A percentile compares a stretch with the other conserved stretches of the same genome.
These are phyloP conservation scores for Dufourea novaeangliae DNA, from an alignment of 1,140 invertebrate genomes.

Conservation along the genomic window DNA sequence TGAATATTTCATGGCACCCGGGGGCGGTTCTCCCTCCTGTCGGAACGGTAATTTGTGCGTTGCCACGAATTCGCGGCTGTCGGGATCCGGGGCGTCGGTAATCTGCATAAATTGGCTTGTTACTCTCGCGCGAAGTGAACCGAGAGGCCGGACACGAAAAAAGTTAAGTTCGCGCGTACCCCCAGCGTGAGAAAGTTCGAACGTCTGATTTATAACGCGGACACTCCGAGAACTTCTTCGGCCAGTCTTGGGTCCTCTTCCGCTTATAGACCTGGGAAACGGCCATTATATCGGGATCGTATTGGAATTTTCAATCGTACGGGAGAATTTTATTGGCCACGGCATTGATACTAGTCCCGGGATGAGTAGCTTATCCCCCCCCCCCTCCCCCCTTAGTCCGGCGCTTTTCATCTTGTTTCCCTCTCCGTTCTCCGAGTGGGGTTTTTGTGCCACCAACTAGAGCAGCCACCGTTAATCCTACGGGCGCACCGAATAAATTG, in stretches of 20 bases:
- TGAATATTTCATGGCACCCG: conserved; percentile 65
- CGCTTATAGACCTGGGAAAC: conserved; percentile 13
- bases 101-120: conserved; percentile 67
- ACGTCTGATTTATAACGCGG: conserved; percentile 42
- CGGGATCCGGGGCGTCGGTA: conserved; percentile 48
- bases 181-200: conserved; percentile 4
- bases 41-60: conserved; percentile 61
- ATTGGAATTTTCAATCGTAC: conserved; percentile 42
- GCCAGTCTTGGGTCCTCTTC: conserved; percentile 47
- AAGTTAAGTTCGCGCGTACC: neutral
- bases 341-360: conserved; percentile 20
- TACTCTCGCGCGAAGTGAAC: conserved; percentile 47
- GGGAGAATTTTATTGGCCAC: conserved; percentile 47
- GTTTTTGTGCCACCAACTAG: neutral
- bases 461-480: neutral
- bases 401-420: neutral
- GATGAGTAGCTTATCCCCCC: conserved; percentile 27
- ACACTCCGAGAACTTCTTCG: neutral
- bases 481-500: neutral
- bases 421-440: too few species aligned
- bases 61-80: conserved; percentile 58
- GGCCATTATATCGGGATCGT: conserved; percentile 39
- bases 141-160: too few species aligned
- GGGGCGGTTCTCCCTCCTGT: conserved; percentile 10
- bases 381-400: neutral